Evolutionary conservation across 2,888 invertebrate genomes (phyloP), one percentile per base, ranked within the genome.

Genomic region (Neoscelio sp.): DNA sequence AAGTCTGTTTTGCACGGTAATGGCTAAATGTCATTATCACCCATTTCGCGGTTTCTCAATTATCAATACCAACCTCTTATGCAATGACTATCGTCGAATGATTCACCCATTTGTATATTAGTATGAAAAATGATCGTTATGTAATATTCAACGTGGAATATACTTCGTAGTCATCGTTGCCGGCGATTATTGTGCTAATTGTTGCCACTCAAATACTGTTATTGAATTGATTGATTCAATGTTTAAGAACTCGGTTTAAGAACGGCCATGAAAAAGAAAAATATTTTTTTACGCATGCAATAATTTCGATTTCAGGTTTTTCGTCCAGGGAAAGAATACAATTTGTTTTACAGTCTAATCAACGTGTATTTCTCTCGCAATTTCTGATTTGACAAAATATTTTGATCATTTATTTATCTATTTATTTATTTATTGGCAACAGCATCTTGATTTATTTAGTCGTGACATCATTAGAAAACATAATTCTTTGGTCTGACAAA

Each of bases 1-100:
- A 62, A 35, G 33, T n/a, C 10, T 56, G 33, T 48, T 54, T 38
- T 13, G 46, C 28, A 4, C 18, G n/a, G 44, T 71, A 62, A 71
- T 62, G 26, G 35, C 52, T 30, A 52, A 52, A 52, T 33, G 38
- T 62, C 52, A 71, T 71, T 71, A 62, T 71, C 62, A 35, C 44
- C 52, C 10, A 62, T 58, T 71, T 62, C 28, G 46, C 30, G 62
- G 50, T 42, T 40, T 60, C 30, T 35, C 42, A 60, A 60, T 71
- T 71, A 50, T 71, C 60, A 71, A 42, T 60, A 42, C 38, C 23
- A 17, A 50, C 26, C 50, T 44, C 44, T 62, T 62, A 60, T 44
- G 52, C 54, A 67, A 67, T 26, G 44, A 20, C 23, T 17, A 44
- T 46, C n/a, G n/a, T n/a, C 44, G 26, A 52, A n/a, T 54, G 67